Base-by-base conservation (phyloP, 2,797 vertebrate species). In the Lagodon rhomboides region DNA sequence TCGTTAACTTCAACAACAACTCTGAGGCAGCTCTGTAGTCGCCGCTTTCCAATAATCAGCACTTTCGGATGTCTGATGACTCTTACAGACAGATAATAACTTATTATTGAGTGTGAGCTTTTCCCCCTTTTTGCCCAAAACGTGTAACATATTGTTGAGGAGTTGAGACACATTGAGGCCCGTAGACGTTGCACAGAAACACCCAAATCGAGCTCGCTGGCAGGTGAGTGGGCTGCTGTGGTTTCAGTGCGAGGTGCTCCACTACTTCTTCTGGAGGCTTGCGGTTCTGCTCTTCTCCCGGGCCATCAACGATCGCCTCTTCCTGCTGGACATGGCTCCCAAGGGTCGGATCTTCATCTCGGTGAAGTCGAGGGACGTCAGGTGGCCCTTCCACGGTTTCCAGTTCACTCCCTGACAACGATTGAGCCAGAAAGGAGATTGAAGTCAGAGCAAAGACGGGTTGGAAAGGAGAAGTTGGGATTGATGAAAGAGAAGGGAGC, bases 371-470 rank as follows among this genome's bases (percentile, higher is more conserved):
- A 98, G 96, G 73, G 97, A 98, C 60, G 92, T 94, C 68, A 97
- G 94, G 55, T 97, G 96, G 71, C 97, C 97, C 92, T 98, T 98
- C 96, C 97, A 98, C 0, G 97, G 96, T 74, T 98, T 94, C 97
- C 97, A 98, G 83, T 98, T 99, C 80, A 98, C 94, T 2, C 95
- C 96, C 97, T 98, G 75, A 12, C 11, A 55, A 30, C 18, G 54
- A 79, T 70, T 58, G 65, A 73, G n/a, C 7, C 16, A 60, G 54
- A 71, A 18, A 44, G 13, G 13, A 63, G 13, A 65, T 59, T 15
- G 9, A 41, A n/a, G 59, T 51, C 46, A 50, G 62, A 49, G n/a
- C 8, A 27, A 53, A 66, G 13, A 10, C 3, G 12, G 59, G 17
- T 63, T 20, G 11, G 53, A 65, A 65, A 17, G 67, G 46, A 53